Base-by-base conservation (phyloP, 2,113 vertebrate species). In the Antennarius striatus region DNA sequence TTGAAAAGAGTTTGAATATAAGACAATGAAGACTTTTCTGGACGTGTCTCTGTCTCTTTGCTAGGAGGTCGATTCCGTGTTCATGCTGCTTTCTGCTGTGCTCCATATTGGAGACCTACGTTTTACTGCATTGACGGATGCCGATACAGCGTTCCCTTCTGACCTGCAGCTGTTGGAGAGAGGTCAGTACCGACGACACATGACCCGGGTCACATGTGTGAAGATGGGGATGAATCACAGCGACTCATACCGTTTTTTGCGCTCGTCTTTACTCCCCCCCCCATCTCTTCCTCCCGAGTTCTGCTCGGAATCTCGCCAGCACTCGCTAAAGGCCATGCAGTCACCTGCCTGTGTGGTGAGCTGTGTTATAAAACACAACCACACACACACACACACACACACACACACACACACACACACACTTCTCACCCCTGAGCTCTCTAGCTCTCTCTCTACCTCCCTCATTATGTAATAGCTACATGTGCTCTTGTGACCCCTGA, bases 31-130 rank as follows among this genome's bases (percentile, higher is more conserved):
- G 32, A 36, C 7, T 36, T 36, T 36, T 4, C 7, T 36, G 32
- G 32, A 36, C 32, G 17, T 32, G 17, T 46, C 10, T 52, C 3
- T 50, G 32, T 71, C 17, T 78, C 14, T 43, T 36, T 61, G 5
- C 29, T 32, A 99, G 97, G 96, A 98, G 79, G 92, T 95, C 74
- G 96, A 97, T 66, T 96, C 96, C 56, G 86, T 98, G 77, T 95
- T 98, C 57, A 90, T 89, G 69, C 92, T 99, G 68, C 93, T 99
- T 17, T 93, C 96, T 1, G 94, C 95, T 2, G 89, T 96, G 48
- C 77, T 99, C 62, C 96, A 96, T 75, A 86, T 98, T 0, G 97
- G 96, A 56, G 96, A 98, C 74, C 63, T 99, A 53, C 72, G 76
- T 73, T 99, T 99, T 80, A 94, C 93, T 0, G 61, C 92, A 0